These are phyloP conservation scores for Caiman crocodilus DNA, from an alignment of 2,797 vertebrate genomes.

Conservation along the genomic window DNA sequence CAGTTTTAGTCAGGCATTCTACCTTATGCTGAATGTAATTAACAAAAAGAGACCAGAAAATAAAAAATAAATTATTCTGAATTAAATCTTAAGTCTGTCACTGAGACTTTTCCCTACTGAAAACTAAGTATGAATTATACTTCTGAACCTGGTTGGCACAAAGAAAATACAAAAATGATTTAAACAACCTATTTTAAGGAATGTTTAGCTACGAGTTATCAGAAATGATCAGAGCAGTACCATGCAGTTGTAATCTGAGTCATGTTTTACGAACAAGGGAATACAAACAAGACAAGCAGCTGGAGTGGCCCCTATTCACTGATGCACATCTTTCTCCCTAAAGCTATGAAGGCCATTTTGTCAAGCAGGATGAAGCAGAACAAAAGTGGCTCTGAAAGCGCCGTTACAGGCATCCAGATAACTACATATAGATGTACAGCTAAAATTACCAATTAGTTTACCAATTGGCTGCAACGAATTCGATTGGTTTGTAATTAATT, in stretches of 20 bases:
- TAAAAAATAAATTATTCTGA: neutral
- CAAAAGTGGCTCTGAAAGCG: conserved; percentile 85
- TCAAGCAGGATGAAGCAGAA: conserved; percentile 83
- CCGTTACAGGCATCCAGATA: conserved; percentile 81
- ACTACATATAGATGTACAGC: conserved; percentile 87
- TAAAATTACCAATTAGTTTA: conserved; percentile 98
- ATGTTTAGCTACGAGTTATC: conserved; percentile 79
- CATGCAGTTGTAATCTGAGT: conserved; percentile 85
- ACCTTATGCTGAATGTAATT: conserved; percentile 36
- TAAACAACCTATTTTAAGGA: conserved; percentile 73
- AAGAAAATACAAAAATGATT: conserved; percentile 61
- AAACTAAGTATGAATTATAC: conserved; percentile 26
- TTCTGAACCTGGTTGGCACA: conserved; percentile 38
- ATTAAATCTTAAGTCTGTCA: conserved; percentile 28
- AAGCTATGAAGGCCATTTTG: conserved; percentile 83
- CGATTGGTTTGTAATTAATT: conserved; percentile 96
- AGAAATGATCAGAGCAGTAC: conserved; percentile 79
- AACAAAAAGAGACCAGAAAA: conserved; percentile 62
- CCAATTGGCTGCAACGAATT: conserved; percentile 94
- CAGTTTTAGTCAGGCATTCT: conserved; percentile 62
- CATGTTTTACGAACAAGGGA: conserved; percentile 85
- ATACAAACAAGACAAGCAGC: conserved; percentile 88
- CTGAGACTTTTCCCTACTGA: neutral
- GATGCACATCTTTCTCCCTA: conserved; percentile 83
- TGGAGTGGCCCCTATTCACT: conserved; percentile 79